phyloP scores from a whole-genome alignment of 2,797 vertebrate species.

The Spatula clypeata region DNA sequence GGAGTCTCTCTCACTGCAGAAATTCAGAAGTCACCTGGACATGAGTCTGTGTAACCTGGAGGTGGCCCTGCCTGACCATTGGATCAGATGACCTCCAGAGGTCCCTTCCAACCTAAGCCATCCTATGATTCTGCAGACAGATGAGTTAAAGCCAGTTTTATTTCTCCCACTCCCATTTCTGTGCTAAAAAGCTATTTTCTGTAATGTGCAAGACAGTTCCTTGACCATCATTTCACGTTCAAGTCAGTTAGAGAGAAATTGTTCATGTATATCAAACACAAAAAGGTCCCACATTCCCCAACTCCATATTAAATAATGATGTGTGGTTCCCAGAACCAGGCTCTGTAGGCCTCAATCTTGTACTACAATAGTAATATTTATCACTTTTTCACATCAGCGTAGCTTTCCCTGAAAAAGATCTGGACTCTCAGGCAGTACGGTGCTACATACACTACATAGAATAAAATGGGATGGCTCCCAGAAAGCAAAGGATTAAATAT shows the following conservation, averaged over 20 bases:
- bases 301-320: rapidly evolving
- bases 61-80: too few species aligned
- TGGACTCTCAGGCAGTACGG: neutral
- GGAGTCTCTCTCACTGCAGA: too few species aligned
- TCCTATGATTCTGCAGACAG: neutral
- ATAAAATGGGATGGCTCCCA: neutral
- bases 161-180: neutral
- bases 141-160: neutral
- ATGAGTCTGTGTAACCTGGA: too few species aligned
- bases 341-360: neutral
- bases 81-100: too few species aligned
- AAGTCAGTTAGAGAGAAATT: neutral
- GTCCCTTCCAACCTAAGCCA: too few species aligned
- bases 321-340: neutral
- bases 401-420: neutral
- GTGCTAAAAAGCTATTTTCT: neutral
- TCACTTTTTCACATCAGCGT: neutral
- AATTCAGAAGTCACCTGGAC: too few species aligned
- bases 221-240: neutral
- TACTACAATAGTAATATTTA: neutral
- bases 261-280: neutral
- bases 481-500: neutral
- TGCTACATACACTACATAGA: neutral
- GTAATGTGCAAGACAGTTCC: neutral
- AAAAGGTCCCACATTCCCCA: neutral